Conservation (phyloP, 2,888 invertebrate species). For the Rhamnusium bicolor region DNA sequence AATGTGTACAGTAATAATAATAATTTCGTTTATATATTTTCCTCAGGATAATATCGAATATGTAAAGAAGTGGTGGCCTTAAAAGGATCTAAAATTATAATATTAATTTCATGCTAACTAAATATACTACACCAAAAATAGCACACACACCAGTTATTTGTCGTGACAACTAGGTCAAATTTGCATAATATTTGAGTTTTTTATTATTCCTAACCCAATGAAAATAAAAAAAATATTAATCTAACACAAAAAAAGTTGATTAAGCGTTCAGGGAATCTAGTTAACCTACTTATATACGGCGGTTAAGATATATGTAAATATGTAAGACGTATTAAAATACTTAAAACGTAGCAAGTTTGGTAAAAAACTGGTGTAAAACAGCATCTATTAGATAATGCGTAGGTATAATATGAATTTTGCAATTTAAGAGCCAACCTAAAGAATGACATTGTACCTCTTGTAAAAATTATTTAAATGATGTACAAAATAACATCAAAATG, state of each 20-base stretch:
- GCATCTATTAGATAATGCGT: too few species aligned
- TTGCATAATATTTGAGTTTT: constrained; percentile 27
- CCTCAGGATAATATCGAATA: neutral
- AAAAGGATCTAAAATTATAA: constrained; percentile 18
- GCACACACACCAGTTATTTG: constrained; percentile 7
- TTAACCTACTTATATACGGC: neutral
- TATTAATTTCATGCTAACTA: constrained; percentile 30
- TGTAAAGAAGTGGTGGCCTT: constrained; percentile 8
- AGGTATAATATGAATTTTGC: too few species aligned
- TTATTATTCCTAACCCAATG: constrained; percentile 22
- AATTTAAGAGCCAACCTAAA: too few species aligned
- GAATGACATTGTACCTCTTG: too few species aligned
- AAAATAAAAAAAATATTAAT: constrained; percentile 1
- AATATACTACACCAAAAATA: constrained; percentile 25
- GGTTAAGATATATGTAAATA: too few species aligned
- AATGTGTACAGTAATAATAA: too few species aligned
- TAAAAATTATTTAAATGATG: too few species aligned
- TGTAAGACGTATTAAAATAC: too few species aligned
- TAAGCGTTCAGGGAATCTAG: neutral
- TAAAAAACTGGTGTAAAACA: too few species aligned
- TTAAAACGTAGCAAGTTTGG: too few species aligned
- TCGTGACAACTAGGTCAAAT: constrained; percentile 30
- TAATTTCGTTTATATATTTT: neutral
- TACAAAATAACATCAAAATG: too few species aligned
- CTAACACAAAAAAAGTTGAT: neutral